Base-by-base conservation (phyloP, 2,888 invertebrate genomes). In the Athalia cordata region DNA sequence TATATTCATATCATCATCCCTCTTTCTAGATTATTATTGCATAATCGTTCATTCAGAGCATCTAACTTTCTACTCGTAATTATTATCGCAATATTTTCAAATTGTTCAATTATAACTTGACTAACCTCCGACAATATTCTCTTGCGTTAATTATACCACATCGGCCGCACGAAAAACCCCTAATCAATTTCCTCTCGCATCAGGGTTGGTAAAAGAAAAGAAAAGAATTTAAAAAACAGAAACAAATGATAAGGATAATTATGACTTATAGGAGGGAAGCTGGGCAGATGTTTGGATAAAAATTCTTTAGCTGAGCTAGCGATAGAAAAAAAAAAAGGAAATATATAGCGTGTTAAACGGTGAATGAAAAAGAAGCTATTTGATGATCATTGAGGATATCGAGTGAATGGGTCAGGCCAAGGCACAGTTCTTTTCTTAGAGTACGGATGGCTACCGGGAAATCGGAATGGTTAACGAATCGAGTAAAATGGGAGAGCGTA, bases 361-460 rank as follows among this genome's bases (percentile, higher is more conserved):
- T 72, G 47, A 13, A 59, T 47, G 72, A 72, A 72, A 13, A 68
- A 68, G 55, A 29, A 29, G 29, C 29, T 29, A n/a, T n/a, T 29
- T 29, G 29, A 49, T 49, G 52, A 68, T 55, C 72, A 59, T 59
- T 45, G 72, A 72, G 72, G 72, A 72, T 72, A 47, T 13, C 75
- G 29, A 59, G 50, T 64, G 49, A 75, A 75, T 75, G 75, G 75
- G 75, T 75, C 75, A 75, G 75, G 75, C 75, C 62, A 75, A 75
- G 75, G 75, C 75, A 75, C 75, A 75, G 75, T 75, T 75, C 75
- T 75, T 75, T 75, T 75, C 62, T 61, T 62, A 52, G 75, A 75
- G 75, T 68, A 5, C 52, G 47, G 57, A 15, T 72, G 47, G 59
- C 59, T 72, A 72, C 72, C 47, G 8, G 47, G 59, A 59, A 72